Percentiles rank a stretch among this genome's conserved stretches.
Conservation (phyloP, 2,113 vertebrate genomes). For the Anhinga anhinga region DNA sequence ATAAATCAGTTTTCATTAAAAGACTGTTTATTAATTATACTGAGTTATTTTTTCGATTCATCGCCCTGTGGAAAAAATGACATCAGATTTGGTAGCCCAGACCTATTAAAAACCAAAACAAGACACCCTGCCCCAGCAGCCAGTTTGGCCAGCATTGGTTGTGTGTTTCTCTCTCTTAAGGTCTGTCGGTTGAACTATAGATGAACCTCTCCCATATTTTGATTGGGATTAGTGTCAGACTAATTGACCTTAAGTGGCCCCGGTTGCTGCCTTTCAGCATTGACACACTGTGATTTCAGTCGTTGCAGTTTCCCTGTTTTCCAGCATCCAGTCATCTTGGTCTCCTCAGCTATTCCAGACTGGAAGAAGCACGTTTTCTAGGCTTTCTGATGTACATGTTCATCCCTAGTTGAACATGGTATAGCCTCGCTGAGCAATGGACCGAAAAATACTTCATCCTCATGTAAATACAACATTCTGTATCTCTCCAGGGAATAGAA, state of each 20-base stretch:
- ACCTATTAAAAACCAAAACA: neutral
- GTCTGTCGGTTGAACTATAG: neutral
- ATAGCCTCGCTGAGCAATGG: neutral
- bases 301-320: neutral
- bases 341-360: neutral
- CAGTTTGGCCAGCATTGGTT: neutral
- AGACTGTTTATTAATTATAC: neutral
- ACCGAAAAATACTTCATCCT: neutral
- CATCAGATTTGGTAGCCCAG: neutral
- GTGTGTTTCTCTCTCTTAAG: neutral
- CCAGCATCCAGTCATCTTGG: rapidly evolving
- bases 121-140: neutral
- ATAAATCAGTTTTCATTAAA: neutral
- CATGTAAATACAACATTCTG: rapidly evolving
- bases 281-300: neutral
- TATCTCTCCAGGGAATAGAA: neutral
- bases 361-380: neutral
- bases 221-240: neutral
- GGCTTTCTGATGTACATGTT: neutral
- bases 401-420: rapidly evolving
- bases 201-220: neutral
- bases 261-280: neutral
- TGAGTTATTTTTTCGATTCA: neutral
- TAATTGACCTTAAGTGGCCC: neutral
- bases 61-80: neutral